Conservation (phyloP, 2,888 invertebrate species). For the Fragum whitleyi region DNA sequence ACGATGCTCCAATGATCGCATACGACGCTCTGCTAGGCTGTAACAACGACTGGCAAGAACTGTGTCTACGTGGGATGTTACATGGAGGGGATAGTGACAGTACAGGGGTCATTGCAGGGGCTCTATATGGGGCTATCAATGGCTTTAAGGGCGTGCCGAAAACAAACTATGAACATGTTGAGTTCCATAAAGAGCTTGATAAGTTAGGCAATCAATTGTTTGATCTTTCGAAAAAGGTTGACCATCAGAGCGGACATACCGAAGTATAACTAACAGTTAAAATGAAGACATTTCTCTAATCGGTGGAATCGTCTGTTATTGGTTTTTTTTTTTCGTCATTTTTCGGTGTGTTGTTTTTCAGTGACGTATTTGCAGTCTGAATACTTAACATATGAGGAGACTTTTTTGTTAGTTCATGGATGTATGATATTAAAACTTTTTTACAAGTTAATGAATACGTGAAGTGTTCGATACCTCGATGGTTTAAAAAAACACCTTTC, state of each 20-base stretch:
- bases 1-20: slow-evolving; percentile 83
- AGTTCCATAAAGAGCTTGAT: slow-evolving; percentile 9
- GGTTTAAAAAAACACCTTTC: no score
- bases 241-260: not conserved
- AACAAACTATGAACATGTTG: slow-evolving; percentile 58
- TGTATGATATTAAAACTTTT: no score
- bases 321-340: no score
- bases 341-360: no score
- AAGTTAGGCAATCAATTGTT: slow-evolving; percentile 6
- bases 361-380: no score
- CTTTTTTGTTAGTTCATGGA: no score
- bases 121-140: slow-evolving; percentile 80
- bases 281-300: no score
- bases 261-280: no score
- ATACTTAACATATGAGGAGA: no score
- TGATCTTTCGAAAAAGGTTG: not conserved
- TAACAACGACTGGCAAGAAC: slow-evolving; percentile 43
- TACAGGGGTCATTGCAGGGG: slow-evolving; percentile 82
- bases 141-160: slow-evolving; percentile 79
- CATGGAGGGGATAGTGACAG: slow-evolving; percentile 84
- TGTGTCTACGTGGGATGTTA: slow-evolving; percentile 74
- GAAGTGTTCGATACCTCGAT: no score
- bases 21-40: slow-evolving; percentile 65
- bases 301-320: no score
- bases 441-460: no score